These are phyloP conservation scores for Hippocampus barbouri DNA, from an alignment of 2,113 vertebrate species.

Conservation along the genomic window DNA sequence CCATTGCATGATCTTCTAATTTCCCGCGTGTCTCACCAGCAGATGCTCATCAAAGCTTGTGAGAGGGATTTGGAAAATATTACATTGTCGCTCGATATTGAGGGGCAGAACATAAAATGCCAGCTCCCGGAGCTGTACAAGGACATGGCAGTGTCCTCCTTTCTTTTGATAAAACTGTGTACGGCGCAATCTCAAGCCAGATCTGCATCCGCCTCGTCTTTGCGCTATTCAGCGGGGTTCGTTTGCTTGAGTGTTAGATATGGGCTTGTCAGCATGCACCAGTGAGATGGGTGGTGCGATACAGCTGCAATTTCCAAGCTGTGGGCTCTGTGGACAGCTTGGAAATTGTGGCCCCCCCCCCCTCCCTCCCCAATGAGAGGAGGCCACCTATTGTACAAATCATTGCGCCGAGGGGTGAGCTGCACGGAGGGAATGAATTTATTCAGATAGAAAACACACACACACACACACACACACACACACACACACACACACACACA, in stretches of 20 bases:
- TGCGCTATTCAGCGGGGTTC: slow-evolving; percentile 16
- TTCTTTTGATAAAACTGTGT: slow-evolving; percentile 22
- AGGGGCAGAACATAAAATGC: slow-evolving; percentile 1
- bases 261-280: slow-evolving; percentile 43
- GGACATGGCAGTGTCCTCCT: slow-evolving; percentile 33
- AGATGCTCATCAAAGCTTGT: background rate
- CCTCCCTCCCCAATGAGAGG: slow-evolving; percentile 22
- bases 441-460: slow-evolving; percentile 13
- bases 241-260: slow-evolving; percentile 45
- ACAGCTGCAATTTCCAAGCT: slow-evolving; percentile 46
- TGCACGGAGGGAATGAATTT: slow-evolving; percentile 17
- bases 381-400: slow-evolving; percentile 35
- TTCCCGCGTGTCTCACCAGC: background rate
- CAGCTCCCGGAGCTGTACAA: slow-evolving; percentile 18
- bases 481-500: background rate
- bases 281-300: slow-evolving; percentile 30
- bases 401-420: slow-evolving; percentile 9
- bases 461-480: background rate
- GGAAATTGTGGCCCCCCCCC: slow-evolving; percentile 32
- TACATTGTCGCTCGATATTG: slow-evolving; percentile 20
- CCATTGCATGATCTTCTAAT: background rate
- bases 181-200: slow-evolving; percentile 33
- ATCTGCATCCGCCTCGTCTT: slow-evolving; percentile 31
- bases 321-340: slow-evolving; percentile 28
- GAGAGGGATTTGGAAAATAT: background rate